phyloP scores from a whole-genome alignment of 1,140 invertebrate species.

The Megathymus violae region DNA sequence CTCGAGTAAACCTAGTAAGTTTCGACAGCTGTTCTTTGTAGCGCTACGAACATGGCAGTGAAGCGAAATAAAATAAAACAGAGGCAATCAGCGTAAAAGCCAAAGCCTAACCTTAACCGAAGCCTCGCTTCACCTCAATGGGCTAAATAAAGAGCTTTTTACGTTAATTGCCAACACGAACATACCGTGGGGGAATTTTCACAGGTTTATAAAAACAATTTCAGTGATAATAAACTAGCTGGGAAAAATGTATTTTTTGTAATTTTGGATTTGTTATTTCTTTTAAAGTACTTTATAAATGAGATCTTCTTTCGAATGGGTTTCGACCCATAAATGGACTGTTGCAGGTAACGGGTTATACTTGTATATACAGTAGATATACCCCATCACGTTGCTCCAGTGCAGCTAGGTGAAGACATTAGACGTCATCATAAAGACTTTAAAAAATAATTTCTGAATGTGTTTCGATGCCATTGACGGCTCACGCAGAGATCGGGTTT shows the following conservation, averaged over 20 bases:
- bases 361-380: too few relatives aligned
- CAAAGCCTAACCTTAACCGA: slow-evolving; percentile 55
- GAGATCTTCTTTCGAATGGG: not conserved
- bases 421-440: too few relatives aligned
- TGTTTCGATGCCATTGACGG: too few relatives aligned
- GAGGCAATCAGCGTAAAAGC: slow-evolving; percentile 65
- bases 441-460: too few relatives aligned
- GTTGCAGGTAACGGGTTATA: too few relatives aligned
- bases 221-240: slow-evolving; percentile 8
- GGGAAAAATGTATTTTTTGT: not conserved
- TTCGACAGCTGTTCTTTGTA: slow-evolving; percentile 15
- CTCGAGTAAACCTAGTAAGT: slow-evolving; percentile 16
- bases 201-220: slow-evolving; percentile 25
- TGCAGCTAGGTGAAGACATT: too few relatives aligned
- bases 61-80: slow-evolving; percentile 34
- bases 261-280: not conserved
- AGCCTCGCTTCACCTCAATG: slow-evolving; percentile 43
- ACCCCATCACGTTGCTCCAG: too few relatives aligned
- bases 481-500: too few relatives aligned
- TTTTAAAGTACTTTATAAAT: not conserved
- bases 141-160: slow-evolving; percentile 56
- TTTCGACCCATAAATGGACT: too few relatives aligned
- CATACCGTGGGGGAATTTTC: slow-evolving; percentile 13
- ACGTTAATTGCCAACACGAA: slow-evolving; percentile 50
- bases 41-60: slow-evolving; percentile 12